These are phyloP conservation scores for Drosophila nikananu DNA, from an alignment of 1,140 invertebrate species.

Conservation along the genomic window DNA sequence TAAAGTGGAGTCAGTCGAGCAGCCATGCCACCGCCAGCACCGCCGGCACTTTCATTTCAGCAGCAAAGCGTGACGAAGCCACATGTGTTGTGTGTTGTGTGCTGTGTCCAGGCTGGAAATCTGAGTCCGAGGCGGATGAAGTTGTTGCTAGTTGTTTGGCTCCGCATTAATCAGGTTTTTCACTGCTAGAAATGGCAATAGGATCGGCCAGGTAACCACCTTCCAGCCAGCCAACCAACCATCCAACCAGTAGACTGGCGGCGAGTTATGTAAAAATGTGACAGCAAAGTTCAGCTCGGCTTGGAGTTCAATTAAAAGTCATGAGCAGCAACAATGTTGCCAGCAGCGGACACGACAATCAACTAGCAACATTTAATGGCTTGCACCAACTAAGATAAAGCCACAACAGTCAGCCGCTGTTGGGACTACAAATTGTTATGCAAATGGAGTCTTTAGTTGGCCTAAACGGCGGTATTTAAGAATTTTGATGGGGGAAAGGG, in stretches of 20 bases:
- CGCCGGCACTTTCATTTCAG: slow-evolving; percentile 70
- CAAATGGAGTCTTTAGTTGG: slow-evolving; percentile 41
- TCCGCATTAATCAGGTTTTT: slow-evolving; percentile 60
- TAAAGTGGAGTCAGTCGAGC: slow-evolving; percentile 17
- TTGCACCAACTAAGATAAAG: slow-evolving; percentile 36
- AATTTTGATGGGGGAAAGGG: background rate
- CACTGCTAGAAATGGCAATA: slow-evolving; percentile 44
- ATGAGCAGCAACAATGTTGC: slow-evolving; percentile 49
- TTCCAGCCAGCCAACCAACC: background rate
- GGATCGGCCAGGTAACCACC: slow-evolving; percentile 18
- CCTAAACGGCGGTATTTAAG: background rate
- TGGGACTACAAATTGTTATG: slow-evolving; percentile 60
- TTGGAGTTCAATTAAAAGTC: slow-evolving; percentile 64
- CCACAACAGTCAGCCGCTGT: slow-evolving; percentile 19
- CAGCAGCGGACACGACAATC: slow-evolving; percentile 41
- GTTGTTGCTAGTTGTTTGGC: slow-evolving; percentile 48
- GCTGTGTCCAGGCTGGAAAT: slow-evolving; percentile 37
- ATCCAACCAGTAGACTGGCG: background rate
- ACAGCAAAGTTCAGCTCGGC: slow-evolving; percentile 55
- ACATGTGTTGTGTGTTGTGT: slow-evolving; percentile 33
- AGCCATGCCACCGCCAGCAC: slow-evolving; percentile 32
- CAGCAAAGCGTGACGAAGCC: slow-evolving; percentile 70
- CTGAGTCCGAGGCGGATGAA: slow-evolving; percentile 49
- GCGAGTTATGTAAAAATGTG: slow-evolving; percentile 61
- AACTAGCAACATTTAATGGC: slow-evolving; percentile 39